Conservation (phyloP, 2,113 vertebrate species). For the Oryzias javanicus region DNA sequence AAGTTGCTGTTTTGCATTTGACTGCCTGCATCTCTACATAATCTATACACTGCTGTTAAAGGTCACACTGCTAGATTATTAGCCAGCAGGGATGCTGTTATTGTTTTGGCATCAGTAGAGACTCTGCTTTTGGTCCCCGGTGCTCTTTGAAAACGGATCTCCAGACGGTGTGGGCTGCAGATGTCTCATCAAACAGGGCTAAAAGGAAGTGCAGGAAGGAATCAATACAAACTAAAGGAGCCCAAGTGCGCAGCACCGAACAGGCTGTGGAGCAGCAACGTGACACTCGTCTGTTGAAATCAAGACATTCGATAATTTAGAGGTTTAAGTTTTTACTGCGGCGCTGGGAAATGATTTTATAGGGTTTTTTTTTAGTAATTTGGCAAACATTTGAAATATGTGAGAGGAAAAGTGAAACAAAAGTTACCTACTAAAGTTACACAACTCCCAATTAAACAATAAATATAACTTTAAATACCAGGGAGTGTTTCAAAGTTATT, state of each 20-base stretch:
- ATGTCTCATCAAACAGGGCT: slow-evolving; percentile 38
- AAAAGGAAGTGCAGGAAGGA: slow-evolving; percentile 43
- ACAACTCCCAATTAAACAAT: too few species aligned
- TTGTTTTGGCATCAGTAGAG: slow-evolving; percentile 41
- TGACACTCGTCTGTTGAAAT: too few species aligned
- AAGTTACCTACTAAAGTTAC: too few species aligned
- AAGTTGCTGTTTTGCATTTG: too few species aligned
- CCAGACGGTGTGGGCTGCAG: slow-evolving; percentile 38
- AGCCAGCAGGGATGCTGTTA: slow-evolving; percentile 42
- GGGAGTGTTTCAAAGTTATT: too few species aligned
- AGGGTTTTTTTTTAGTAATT: too few species aligned
- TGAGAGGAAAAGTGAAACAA: too few species aligned
- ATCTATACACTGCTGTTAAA: slow-evolving; percentile 25
- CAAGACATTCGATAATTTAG: too few species aligned
- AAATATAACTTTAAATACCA: too few species aligned
- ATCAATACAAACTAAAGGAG: slow-evolving; percentile 45
- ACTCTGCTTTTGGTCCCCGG: slow-evolving; percentile 33
- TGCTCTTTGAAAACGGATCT: slow-evolving; percentile 64
- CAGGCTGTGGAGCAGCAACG: not conserved
- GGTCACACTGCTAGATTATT: slow-evolving; percentile 42
- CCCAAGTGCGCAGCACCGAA: slow-evolving; percentile 17
- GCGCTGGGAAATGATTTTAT: too few species aligned
- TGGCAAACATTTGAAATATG: too few species aligned
- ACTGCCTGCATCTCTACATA: slow-evolving; percentile 13
- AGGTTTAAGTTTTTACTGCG: too few species aligned